Evolutionary conservation across 1,140 invertebrate genomes (phyloP).

Genomic region (Muscidifurax raptorellus): DNA sequence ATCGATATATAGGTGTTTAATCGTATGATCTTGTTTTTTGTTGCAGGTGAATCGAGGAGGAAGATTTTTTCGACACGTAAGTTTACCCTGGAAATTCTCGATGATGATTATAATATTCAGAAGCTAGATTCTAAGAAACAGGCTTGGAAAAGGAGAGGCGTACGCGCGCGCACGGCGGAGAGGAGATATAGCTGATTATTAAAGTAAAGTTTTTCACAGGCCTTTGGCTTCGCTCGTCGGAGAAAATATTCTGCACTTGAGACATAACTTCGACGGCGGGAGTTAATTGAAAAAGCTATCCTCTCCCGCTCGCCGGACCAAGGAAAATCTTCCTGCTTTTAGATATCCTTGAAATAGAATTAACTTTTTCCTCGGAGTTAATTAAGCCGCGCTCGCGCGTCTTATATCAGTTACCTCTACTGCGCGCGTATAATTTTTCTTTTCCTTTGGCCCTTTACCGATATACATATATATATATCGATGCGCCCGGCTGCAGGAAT

Average conservation of each 20-base stretch:
- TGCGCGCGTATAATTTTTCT: background rate
- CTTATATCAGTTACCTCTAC: slow-evolving; percentile 31
- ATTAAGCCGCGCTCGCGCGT: slow-evolving; percentile 30
- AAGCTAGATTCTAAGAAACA: background rate
- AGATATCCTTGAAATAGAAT: slow-evolving; percentile 45
- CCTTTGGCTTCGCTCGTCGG: background rate
- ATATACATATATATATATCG: background rate
- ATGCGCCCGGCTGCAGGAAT: background rate
- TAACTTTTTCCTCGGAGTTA: slow-evolving; percentile 43
- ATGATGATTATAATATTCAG: slow-evolving; percentile 4
- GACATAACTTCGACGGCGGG: slow-evolving; percentile 31
- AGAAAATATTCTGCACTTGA: slow-evolving; percentile 29
- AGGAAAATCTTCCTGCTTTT: background rate
- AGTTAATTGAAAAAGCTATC: slow-evolving; percentile 44
- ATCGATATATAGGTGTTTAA: too few relatives aligned
- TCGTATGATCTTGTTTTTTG: slow-evolving; percentile 12
- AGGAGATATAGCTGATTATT: slow-evolving; percentile 25
- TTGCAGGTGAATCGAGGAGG: slow-evolving; percentile 20
- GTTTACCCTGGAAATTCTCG: background rate
- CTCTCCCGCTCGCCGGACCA: background rate
- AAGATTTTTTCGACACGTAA: background rate
- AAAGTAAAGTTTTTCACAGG: slow-evolving; percentile 29
- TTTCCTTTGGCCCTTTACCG: background rate
- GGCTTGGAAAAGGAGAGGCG: background rate
- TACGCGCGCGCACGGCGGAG: background rate